Conservation (phyloP, 2,113 vertebrate genomes). For the Ochotona curzoniae region DNA sequence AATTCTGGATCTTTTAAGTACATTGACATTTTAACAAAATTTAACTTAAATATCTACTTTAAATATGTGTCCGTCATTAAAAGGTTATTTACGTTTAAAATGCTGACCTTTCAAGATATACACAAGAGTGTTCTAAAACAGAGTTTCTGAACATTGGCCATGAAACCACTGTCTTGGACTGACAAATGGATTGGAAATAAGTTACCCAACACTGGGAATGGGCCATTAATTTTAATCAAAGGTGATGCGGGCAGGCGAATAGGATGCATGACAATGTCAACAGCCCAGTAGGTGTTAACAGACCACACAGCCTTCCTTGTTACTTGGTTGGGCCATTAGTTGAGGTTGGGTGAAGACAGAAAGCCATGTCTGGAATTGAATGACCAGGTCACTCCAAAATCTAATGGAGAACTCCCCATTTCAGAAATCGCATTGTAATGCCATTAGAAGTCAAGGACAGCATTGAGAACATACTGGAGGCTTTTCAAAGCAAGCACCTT, state of each 20-base stretch:
- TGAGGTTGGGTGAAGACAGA: slow-evolving; percentile 97
- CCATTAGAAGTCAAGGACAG: slow-evolving; percentile 94
- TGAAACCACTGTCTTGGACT: slow-evolving; percentile 91
- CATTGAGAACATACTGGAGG: slow-evolving; percentile 81
- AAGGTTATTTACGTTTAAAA: slow-evolving; percentile 89
- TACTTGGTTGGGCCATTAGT: slow-evolving; percentile 94
- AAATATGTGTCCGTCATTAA: slow-evolving; percentile 88
- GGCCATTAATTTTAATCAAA: slow-evolving; percentile 99
- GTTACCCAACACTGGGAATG: slow-evolving; percentile 93
- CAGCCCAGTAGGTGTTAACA: slow-evolving; percentile 93
- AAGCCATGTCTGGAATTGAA: slow-evolving; percentile 96
- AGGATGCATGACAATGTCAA: slow-evolving; percentile 94
- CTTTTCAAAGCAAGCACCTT: slow-evolving; percentile 36
- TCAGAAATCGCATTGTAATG: slow-evolving; percentile 91
- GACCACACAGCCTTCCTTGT: slow-evolving; percentile 88
- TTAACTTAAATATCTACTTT: slow-evolving; percentile 55
- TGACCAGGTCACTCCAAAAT: slow-evolving; percentile 98
- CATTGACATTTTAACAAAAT: slow-evolving; percentile 69
- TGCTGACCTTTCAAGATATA: slow-evolving; percentile 91
- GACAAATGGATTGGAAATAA: slow-evolving; percentile 98
- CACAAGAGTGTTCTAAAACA: slow-evolving; percentile 91
- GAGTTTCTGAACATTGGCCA: slow-evolving; percentile 89
- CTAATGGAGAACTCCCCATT: slow-evolving; percentile 96
- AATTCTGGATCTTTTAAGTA: slow-evolving; percentile 53
- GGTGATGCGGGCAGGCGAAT: slow-evolving; percentile 94